Conservation (phyloP, 2,888 invertebrate genomes). For the Phalera bucephala region DNA sequence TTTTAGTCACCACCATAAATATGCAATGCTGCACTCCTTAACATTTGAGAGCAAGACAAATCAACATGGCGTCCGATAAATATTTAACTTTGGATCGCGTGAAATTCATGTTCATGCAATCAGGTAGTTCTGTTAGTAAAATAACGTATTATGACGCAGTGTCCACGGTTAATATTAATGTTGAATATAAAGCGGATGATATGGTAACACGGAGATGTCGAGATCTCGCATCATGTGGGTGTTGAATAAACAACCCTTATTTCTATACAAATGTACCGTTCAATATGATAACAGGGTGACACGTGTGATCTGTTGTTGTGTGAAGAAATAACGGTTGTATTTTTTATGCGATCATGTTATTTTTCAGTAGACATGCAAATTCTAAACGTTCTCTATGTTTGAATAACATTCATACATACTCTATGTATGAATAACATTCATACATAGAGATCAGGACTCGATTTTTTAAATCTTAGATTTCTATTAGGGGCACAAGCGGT, state of each 20-base stretch:
- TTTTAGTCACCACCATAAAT: slow-evolving; percentile 15
- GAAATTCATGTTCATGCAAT: slow-evolving; percentile 49
- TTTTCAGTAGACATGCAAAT: no score
- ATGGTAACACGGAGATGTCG: slow-evolving; percentile 39
- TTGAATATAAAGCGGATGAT: slow-evolving; percentile 67
- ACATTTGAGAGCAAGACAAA: slow-evolving; percentile 24
- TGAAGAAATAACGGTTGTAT: background rate
- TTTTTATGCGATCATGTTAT: no score
- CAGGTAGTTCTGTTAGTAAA: slow-evolving; percentile 56
- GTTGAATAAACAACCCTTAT: slow-evolving; percentile 29
- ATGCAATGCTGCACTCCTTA: slow-evolving; percentile 26
- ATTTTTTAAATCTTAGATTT: no score
- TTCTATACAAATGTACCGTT: background rate
- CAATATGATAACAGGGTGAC: slow-evolving; percentile 1
- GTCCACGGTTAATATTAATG: slow-evolving; percentile 75
- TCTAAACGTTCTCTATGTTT: no score
- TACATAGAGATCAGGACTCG: no score
- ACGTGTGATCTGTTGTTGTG: slow-evolving; percentile 2
- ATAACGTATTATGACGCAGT: slow-evolving; percentile 62
- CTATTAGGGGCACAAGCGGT: no score
- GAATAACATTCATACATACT: no score
- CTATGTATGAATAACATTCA: no score
- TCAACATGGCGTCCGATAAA: slow-evolving; percentile 40
- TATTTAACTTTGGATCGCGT: slow-evolving; percentile 50
- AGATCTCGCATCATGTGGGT: slow-evolving; percentile 27